Evolutionary conservation across 2,888 invertebrate species (phyloP).

Genomic region (Cantharis lateralis): DNA sequence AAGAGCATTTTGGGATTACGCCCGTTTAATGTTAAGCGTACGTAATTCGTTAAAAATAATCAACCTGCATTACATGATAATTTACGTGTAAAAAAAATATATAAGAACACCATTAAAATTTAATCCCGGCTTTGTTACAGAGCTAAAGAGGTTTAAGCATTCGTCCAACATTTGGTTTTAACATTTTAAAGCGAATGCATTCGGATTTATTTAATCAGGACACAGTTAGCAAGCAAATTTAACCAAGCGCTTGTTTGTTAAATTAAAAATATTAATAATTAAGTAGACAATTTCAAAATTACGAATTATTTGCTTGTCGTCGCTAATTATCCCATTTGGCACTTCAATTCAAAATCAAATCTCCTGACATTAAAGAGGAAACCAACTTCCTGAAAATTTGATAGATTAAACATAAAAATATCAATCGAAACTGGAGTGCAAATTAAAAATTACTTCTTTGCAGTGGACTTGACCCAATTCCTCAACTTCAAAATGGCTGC

Average conservation of each 20-base stretch:
- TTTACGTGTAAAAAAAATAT: neutral
- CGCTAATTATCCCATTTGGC: neutral
- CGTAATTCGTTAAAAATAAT: neutral
- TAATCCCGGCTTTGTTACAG: conserved; percentile 11
- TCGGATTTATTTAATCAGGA: conserved; percentile 17
- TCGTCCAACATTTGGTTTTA: conserved; percentile 14
- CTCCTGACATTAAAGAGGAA: conserved; percentile 7
- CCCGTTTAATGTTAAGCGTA: neutral
- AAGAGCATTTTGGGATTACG: neutral
- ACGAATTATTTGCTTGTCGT: neutral
- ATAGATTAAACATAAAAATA: neutral
- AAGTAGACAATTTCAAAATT: neutral
- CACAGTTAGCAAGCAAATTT: conserved; percentile 1
- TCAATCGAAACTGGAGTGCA: conserved; percentile 8
- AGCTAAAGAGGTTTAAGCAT: conserved; percentile 14
- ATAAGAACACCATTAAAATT: neutral
- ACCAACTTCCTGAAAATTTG: conserved; percentile 12
- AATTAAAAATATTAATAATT: neutral
- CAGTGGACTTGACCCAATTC: neutral
- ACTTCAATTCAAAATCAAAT: neutral
- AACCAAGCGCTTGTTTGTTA: neutral
- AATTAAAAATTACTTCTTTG: neutral
- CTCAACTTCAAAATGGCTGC: neutral
- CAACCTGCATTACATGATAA: neutral
- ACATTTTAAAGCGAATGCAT: conserved; percentile 9